Conservation (phyloP, 2,797 vertebrate species). For the Hybognathus amarus region DNA sequence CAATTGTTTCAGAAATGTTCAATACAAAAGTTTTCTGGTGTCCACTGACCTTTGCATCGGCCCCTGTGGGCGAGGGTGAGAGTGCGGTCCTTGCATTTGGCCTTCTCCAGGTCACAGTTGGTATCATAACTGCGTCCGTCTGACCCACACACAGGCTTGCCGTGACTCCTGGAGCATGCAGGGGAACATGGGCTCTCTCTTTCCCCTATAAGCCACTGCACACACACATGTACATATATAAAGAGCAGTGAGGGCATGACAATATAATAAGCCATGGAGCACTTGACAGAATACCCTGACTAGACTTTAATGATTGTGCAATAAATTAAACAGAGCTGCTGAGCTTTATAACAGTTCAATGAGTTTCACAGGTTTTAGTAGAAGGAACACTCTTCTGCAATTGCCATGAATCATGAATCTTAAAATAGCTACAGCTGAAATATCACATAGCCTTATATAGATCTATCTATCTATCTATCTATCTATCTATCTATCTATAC, state of each 20-base stretch:
- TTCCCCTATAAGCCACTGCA: constrained; percentile 96
- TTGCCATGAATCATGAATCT: constrained; percentile 49
- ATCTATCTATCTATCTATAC: no score
- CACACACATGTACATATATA: not conserved
- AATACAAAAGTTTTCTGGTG: not conserved
- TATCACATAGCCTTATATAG: constrained; percentile 31
- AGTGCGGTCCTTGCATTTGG: constrained; percentile 88
- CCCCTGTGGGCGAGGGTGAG: constrained; percentile 86
- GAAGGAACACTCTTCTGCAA: constrained; percentile 22
- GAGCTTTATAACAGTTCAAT: constrained; percentile 30
- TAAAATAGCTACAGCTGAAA: constrained; percentile 40
- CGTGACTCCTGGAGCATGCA: constrained; percentile 85
- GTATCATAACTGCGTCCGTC: constrained; percentile 92
- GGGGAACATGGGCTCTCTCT: constrained; percentile 87
- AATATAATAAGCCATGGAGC: constrained; percentile 85
- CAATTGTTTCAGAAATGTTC: not conserved
- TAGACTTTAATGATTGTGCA: constrained; percentile 19
- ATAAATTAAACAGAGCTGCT: constrained; percentile 32
- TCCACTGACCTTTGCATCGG: constrained; percentile 90
- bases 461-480: not conserved
- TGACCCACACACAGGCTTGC: constrained; percentile 91
- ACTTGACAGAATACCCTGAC: constrained; percentile 30
- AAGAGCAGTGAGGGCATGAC: not conserved
- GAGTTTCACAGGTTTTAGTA: constrained; percentile 44
- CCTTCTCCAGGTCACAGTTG: constrained; percentile 93